phyloP scores from a whole-genome alignment of 2,888 invertebrate species.

The Pelosia muscerda region DNA sequence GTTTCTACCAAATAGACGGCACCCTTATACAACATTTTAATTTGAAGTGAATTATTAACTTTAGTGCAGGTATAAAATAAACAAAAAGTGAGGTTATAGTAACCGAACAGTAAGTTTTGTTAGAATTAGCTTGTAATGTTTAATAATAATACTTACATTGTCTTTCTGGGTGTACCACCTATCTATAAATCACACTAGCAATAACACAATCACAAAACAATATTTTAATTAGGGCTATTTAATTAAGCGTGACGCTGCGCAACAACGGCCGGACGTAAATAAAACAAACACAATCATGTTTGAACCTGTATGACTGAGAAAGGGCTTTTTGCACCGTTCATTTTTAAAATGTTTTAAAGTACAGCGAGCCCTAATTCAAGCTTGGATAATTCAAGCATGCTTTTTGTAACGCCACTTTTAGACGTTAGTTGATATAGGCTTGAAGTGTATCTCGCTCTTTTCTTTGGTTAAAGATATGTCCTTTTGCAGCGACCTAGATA shows the following conservation, averaged over 20 bases:
- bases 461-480: conserved; percentile 15
- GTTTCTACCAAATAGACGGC: no score
- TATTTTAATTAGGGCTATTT: no score
- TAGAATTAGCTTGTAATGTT: no score
- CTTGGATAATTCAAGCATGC: conserved; percentile 5
- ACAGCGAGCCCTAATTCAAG: conserved; percentile 12
- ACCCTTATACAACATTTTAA: no score
- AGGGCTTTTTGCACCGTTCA: conserved; percentile 14
- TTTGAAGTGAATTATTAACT: no score
- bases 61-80: no score
- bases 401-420: conserved; percentile 15
- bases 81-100: no score
- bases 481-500: conserved; percentile 6
- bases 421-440: conserved; percentile 15
- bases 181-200: no score
- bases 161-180: no score
- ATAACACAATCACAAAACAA: no score
- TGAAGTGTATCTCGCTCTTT: conserved; percentile 15
- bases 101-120: no score
- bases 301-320: not conserved
- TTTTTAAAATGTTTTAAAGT: conserved; percentile 12
- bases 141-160: no score
- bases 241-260: not conserved
- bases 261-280: not conserved
- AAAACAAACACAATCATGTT: not conserved